Percentiles rank a stretch among this genome's conserved stretches.
phyloP scores from a whole-genome alignment of 2,113 vertebrate genomes.

The Pseudopodoces humilis region DNA sequence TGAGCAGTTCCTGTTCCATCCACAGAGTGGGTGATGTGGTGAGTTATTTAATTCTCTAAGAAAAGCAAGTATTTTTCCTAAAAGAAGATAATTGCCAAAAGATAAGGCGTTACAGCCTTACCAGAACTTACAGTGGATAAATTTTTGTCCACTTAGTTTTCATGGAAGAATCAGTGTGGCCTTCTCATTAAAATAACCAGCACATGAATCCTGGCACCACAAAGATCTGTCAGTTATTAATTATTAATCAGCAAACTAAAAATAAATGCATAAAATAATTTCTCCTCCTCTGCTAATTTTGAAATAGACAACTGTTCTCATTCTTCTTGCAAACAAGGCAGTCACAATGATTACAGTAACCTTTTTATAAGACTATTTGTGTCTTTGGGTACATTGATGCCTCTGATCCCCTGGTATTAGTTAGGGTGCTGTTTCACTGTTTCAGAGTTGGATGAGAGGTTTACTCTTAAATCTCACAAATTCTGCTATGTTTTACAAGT shows the following conservation, averaged over 20 bases:
- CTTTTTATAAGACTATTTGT: not conserved
- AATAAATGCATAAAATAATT: not conserved
- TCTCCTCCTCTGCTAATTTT: not conserved
- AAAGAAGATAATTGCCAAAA: not conserved
- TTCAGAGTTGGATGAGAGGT: not conserved
- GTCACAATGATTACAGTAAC: not conserved
- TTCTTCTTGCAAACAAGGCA: not conserved
- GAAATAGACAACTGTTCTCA: not conserved
- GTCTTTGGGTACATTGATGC: not conserved
- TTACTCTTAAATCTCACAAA: not conserved
- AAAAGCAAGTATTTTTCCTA: not conserved
- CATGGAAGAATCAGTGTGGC: not conserved
- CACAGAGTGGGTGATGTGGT: not conserved
- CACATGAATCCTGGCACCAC: not conserved
- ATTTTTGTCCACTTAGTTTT: not conserved
- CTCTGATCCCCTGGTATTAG: not conserved
- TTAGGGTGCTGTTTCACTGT: not conserved
- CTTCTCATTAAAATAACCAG: not conserved
- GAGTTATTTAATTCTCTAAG: not conserved
- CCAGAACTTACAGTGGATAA: not conserved
- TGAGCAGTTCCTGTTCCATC: not conserved
- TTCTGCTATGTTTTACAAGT: not conserved
- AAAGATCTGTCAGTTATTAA: not conserved
- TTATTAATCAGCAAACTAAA: conserved; percentile 9
- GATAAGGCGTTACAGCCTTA: not conserved